These are phyloP conservation scores for Ephydatia muelleri DNA, from an alignment of 37 sponge, comb jelly and placozoan species.

Conservation along the genomic window DNA sequence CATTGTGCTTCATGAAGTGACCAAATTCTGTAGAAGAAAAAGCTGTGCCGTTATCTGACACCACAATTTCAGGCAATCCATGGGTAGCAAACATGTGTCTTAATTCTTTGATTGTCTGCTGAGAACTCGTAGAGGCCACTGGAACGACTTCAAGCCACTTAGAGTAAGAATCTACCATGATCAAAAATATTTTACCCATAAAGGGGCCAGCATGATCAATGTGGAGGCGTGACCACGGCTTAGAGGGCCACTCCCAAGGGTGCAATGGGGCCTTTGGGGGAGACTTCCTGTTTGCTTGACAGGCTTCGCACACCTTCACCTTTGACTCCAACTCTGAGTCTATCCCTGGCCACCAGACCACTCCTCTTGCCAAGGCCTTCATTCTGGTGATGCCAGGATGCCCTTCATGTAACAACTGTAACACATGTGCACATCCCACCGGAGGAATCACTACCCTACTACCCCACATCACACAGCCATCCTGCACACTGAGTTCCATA, in stretches of 20 bases:
- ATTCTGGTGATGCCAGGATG: constrained; percentile 32
- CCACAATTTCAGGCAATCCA: no score
- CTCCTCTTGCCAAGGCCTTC: constrained; percentile 33
- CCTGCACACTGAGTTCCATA: constrained; percentile 2
- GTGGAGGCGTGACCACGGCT: constrained; percentile 38
- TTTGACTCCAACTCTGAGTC: constrained; percentile 7
- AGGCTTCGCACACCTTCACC: constrained; percentile 14
- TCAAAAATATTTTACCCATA: constrained; percentile 38
- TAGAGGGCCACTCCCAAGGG: constrained; percentile 41
- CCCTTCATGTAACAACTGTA: constrained; percentile 10
- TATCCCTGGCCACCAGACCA: constrained; percentile 52
- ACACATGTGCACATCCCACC: not conserved
- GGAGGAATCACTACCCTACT: constrained; percentile 15
- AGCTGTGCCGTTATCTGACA: no score
- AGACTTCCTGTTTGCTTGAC: not conserved
- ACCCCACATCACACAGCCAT: constrained; percentile 34
- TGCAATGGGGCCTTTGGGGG: constrained; percentile 29
- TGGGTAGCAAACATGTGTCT: constrained; percentile 31
- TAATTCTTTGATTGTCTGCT: constrained; percentile 14
- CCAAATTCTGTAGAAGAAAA: no score
- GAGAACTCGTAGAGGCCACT: not conserved
- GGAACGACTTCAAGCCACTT: constrained; percentile 39
- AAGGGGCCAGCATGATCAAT: constrained; percentile 40
- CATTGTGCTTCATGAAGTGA: no score
- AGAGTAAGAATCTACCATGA: constrained; percentile 40